Evolutionary conservation across 2,113 vertebrate species (phyloP).

Genomic region (Clinocottus analis): DNA sequence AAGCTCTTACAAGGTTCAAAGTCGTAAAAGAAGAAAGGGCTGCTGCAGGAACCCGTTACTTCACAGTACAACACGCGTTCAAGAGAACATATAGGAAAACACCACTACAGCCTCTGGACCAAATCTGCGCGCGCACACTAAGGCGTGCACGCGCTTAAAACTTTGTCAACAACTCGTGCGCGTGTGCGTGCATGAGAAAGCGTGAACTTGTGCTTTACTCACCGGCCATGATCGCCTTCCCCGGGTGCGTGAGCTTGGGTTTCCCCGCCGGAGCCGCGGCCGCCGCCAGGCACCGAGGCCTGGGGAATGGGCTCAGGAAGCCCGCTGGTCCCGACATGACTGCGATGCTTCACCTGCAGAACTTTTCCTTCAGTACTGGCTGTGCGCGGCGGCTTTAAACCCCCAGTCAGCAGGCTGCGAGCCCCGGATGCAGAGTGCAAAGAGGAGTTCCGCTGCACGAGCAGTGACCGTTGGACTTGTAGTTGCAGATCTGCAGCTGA

Average conservation of each 20-base stretch:
- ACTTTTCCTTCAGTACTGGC: not conserved
- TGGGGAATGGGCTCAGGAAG: slow-evolving; percentile 70
- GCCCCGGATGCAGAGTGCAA: slow-evolving; percentile 32
- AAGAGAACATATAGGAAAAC: not conserved
- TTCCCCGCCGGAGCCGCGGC: slow-evolving; percentile 83
- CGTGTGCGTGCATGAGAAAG: not conserved
- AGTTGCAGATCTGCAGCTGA: not conserved
- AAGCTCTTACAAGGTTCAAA: too few relatives aligned
- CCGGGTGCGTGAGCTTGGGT: slow-evolving; percentile 87
- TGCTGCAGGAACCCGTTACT: too few relatives aligned
- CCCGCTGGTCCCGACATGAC: slow-evolving; percentile 68
- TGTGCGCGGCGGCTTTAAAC: not conserved
- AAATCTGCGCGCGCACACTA: slow-evolving; percentile 10
- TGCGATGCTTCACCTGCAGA: not conserved
- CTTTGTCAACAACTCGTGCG: slow-evolving; percentile 17
- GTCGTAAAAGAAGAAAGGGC: too few relatives aligned
- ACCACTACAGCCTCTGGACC: not conserved
- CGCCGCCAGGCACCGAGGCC: slow-evolving; percentile 78
- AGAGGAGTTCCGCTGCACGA: slow-evolving; percentile 14
- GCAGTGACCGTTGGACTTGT: slow-evolving; percentile 58
- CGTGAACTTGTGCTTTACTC: slow-evolving; percentile 42
- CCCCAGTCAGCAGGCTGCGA: not conserved
- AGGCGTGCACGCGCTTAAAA: not conserved
- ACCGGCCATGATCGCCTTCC: slow-evolving; percentile 91
- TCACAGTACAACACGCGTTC: not conserved